phyloP scores from a whole-genome alignment of 2,113 vertebrate species.

The Tetrao urogallus region DNA sequence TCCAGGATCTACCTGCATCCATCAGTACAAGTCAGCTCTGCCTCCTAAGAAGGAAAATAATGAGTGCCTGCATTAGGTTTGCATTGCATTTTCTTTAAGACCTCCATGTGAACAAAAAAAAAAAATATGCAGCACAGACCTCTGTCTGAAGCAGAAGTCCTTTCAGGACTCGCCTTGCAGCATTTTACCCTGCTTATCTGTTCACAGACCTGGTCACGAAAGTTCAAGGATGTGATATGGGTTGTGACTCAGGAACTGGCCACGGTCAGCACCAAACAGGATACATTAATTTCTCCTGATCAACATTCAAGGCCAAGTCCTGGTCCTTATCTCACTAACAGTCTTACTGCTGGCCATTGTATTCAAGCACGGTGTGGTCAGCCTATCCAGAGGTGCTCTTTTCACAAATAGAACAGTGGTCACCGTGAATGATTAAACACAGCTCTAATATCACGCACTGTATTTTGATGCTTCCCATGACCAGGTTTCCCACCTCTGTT shows the following conservation, averaged over 20 bases:
- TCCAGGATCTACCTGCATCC: background rate
- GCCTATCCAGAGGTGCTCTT: background rate
- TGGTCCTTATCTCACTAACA: background rate
- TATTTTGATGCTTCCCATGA: background rate
- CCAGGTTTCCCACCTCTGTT: background rate
- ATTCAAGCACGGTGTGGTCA: background rate
- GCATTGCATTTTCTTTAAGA: background rate
- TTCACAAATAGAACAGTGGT: background rate
- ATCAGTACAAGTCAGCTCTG: background rate
- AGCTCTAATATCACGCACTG: background rate
- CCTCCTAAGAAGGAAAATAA: background rate
- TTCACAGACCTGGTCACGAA: background rate
- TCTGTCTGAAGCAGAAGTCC: background rate
- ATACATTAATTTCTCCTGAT: slow-evolving; percentile 15
- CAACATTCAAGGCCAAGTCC: background rate
- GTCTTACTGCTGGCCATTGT: slow-evolving; percentile 16
- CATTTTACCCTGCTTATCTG: background rate
- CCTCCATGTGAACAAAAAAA: background rate
- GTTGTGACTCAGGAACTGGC: slow-evolving; percentile 10
- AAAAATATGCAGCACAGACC: background rate
- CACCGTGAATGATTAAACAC: background rate
- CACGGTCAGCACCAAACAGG: background rate
- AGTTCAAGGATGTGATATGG: slow-evolving; percentile 6
- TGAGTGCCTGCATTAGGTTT: background rate
- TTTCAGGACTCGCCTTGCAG: fast-evolving